These are phyloP conservation scores for Polymixis lichenea DNA, from an alignment of 2,888 invertebrate species.

Conservation along the genomic window DNA sequence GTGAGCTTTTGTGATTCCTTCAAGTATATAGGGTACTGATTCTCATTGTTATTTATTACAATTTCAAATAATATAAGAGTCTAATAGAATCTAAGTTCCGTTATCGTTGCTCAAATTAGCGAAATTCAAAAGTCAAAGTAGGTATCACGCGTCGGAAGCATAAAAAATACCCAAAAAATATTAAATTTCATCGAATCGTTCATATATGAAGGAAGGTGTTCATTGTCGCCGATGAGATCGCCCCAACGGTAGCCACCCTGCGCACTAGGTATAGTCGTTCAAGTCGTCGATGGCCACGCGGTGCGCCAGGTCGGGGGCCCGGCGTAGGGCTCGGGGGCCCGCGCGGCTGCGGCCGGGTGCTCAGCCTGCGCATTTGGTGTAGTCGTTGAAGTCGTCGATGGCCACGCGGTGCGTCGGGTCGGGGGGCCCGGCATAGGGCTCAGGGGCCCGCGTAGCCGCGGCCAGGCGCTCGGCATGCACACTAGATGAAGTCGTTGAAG, in stretches of 20 bases:
- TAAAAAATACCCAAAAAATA: slow-evolving; percentile 47
- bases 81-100: not conserved
- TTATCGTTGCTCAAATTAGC: slow-evolving; percentile 47
- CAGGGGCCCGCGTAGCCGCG: too few relatives aligned
- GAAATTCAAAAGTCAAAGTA: slow-evolving; percentile 45
- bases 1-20: slow-evolving; percentile 35
- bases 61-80: slow-evolving; percentile 20
- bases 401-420: slow-evolving; percentile 38
- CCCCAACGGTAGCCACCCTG: not conserved
- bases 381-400: slow-evolving; percentile 8
- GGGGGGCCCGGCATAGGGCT: not conserved
- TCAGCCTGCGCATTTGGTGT: not conserved
- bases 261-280: slow-evolving; percentile 2
- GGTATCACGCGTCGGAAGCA: slow-evolving; percentile 38
- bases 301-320: slow-evolving; percentile 36
- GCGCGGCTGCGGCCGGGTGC: too few relatives aligned
- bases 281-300: slow-evolving; percentile 6
- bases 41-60: slow-evolving; percentile 35
- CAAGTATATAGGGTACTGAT: slow-evolving; percentile 33
- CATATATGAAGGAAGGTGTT: not conserved
- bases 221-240: not conserved
- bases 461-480: too few relatives aligned
- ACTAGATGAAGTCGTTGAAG: too few relatives aligned
- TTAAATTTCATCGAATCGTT: slow-evolving; percentile 20
- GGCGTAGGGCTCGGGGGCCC: too few relatives aligned